Evolutionary conservation across 2,888 invertebrate genomes (phyloP), one percentile per base, ranked within the genome.

Genomic region (Seira sanloemensis): DNA sequence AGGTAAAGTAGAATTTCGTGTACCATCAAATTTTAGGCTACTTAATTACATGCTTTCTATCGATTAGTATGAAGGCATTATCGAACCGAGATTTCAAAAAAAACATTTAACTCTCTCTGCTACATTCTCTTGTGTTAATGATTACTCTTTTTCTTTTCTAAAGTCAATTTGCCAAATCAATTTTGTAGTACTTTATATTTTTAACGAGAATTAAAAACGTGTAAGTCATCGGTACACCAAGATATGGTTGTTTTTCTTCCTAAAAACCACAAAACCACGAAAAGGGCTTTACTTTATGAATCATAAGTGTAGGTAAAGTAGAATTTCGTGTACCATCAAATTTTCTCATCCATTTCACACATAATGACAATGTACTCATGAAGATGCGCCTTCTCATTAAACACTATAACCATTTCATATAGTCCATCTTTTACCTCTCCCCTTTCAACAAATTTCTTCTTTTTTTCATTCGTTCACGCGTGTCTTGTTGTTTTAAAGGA

Each of bases 381-480:
- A 27, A 67, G 74, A 74, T 74, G 80, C 74, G 80, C 80, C 80
- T 69, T 80, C 74, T 80, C 80, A 80, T 80, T 69, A 80, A 50
- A 67, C 24, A 69, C 58, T 62, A 50, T 50, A 50, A 50, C 50
- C 50, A 50, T 67, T 67, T 5, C 24, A 23, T 80, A 67, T 73
- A 66, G 27, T 69, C 37, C 37, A 37, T 37, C 37, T 76, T 68
- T 19, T 76, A 19, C 21, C 18, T 77, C n/a, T 67, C 25, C 12
- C 25, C 67, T 67, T 9, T 67, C 21, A n/a, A 67, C 67, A 67
- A 67, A n/a, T 25, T n/a, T n/a, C n/a, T n/a, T n/a, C 67, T 25
- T n/a, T 67, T n/a, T 50, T 50, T 37, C 37, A 7, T 50, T 12
- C n/a, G 50, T 12, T 50, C 50, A 50, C 50, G 50, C 50, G 50